phyloP scores from a whole-genome alignment of 2,888 invertebrate genomes.

The Thyatira batis region DNA sequence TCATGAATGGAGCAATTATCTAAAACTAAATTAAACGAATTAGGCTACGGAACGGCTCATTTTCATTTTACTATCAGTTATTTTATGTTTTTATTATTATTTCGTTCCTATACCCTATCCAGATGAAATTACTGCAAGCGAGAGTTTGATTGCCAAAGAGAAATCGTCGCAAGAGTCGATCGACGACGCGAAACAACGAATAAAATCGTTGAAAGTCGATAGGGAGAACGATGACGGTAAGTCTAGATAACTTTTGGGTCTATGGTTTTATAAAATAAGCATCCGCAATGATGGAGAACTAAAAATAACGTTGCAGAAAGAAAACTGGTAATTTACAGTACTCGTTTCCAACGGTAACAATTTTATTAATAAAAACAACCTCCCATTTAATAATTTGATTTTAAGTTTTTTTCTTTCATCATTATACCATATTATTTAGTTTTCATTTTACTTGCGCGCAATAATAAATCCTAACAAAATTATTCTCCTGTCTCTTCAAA shows the following conservation, averaged over 20 bases:
- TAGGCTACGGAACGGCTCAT: too few species aligned
- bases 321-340: too few species aligned
- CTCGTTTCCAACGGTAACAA: too few species aligned
- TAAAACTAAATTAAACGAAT: too few species aligned
- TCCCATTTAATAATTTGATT: slow-evolving; percentile 12
- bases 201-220: slow-evolving; percentile 76
- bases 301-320: too few species aligned
- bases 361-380: background rate
- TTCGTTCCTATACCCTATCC: slow-evolving; percentile 27
- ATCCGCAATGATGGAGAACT: background rate
- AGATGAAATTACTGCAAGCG: slow-evolving; percentile 57
- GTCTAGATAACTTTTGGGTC: slow-evolving; percentile 28
- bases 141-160: slow-evolving; percentile 54
- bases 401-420: slow-evolving; percentile 21
- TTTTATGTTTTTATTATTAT: slow-evolving; percentile 30
- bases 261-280: slow-evolving; percentile 4
- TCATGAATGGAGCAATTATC: too few species aligned
- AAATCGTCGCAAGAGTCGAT: slow-evolving; percentile 68
- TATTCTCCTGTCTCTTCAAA: background rate
- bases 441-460: slow-evolving; percentile 19
- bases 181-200: slow-evolving; percentile 72
- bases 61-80: slow-evolving; percentile 25
- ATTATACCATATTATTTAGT: slow-evolving; percentile 44
- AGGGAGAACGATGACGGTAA: slow-evolving; percentile 78
- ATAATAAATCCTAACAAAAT: background rate